These are phyloP conservation scores for Chionis minor DNA, from an alignment of 2,113 vertebrate genomes.

Conservation along the genomic window DNA sequence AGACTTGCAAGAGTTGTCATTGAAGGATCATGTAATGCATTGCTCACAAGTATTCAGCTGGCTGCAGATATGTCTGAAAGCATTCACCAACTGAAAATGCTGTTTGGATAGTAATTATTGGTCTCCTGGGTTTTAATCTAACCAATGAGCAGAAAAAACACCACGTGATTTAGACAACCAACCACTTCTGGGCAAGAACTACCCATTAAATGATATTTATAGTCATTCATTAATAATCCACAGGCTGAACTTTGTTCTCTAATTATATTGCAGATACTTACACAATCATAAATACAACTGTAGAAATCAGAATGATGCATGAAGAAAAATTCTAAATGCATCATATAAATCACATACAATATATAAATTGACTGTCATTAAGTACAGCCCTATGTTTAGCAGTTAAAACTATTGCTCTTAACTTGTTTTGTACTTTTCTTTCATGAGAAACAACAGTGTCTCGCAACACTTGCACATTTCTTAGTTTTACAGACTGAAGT, in stretches of 20 bases:
- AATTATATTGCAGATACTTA: not conserved
- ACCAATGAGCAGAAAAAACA: not conserved
- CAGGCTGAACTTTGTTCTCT: not conserved
- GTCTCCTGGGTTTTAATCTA: not conserved
- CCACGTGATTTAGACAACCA: not conserved
- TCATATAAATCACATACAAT: not conserved
- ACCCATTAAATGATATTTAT: not conserved
- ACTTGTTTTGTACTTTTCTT: not conserved
- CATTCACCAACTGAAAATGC: not conserved
- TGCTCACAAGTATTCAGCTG: not conserved
- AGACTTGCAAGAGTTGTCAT: not conserved
- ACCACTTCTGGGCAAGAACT: not conserved
- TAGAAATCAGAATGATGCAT: not conserved
- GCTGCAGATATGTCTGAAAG: not conserved
- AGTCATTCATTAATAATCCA: constrained; percentile 2
- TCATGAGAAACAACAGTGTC: not conserved
- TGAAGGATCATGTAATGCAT: not conserved
- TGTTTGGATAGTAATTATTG: not conserved
- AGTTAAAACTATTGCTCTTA: not conserved
- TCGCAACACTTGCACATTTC: not conserved
- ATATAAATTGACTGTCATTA: not conserved
- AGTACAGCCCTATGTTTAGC: not conserved
- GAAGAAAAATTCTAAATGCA: not conserved
- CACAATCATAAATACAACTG: not conserved
- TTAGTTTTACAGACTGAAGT: not conserved